A percentile compares a stretch with the other conserved stretches of the same genome.
phyloP scores from a whole-genome alignment of 2,888 invertebrate species.

The Gryllus longicercus region DNA sequence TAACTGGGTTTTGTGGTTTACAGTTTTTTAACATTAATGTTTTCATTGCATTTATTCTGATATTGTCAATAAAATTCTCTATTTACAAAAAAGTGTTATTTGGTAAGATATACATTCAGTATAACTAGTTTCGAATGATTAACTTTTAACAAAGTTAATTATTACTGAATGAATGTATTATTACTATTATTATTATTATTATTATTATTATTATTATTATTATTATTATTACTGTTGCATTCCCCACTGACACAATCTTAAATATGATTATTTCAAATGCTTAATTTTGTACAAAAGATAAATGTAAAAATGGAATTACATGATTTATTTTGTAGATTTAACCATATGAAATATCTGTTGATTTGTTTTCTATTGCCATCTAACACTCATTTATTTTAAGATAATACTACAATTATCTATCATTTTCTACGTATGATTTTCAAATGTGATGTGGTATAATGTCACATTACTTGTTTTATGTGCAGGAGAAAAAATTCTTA shows the following conservation, averaged over 20 bases:
- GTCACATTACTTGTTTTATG: too few species aligned
- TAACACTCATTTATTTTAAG: slow-evolving; percentile 11
- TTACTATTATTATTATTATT: too few species aligned
- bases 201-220: too few species aligned
- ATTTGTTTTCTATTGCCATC: background rate
- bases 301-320: background rate
- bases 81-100: too few species aligned
- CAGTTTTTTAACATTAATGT: background rate
- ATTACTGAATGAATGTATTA: too few species aligned
- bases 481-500: too few species aligned
- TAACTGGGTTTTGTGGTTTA: slow-evolving; percentile 18
- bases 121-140: too few species aligned
- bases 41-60: background rate
- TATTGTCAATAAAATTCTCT: background rate
- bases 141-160: too few species aligned
- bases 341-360: background rate
- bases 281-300: background rate
- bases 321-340: background rate
- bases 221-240: too few species aligned
- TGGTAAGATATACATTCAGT: too few species aligned
- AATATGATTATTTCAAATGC: background rate
- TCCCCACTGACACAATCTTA: background rate
- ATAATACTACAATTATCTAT: background rate
- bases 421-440: too few species aligned
- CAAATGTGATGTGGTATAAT: too few species aligned